A percentile compares a stretch with the other conserved stretches of the same genome.
Conservation (phyloP, 2,888 invertebrate species). For the Mythimna ferrago region DNA sequence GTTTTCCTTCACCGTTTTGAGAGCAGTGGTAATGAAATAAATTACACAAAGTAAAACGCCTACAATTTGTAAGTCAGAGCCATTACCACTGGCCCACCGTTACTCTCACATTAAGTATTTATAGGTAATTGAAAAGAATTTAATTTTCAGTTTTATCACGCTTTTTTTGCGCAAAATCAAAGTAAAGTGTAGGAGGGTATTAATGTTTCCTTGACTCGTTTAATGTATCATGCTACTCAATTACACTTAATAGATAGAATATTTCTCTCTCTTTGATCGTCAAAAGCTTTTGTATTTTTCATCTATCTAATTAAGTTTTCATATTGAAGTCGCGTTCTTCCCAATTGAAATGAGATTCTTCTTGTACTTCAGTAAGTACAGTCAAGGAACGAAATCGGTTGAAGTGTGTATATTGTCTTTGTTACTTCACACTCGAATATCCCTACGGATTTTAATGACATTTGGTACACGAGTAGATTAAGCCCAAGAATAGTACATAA, state of each 20-base stretch:
- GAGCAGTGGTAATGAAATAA: too few relatives aligned
- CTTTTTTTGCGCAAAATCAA: not conserved
- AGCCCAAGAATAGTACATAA: too few relatives aligned
- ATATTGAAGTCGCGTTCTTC: not conserved
- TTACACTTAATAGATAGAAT: not conserved
- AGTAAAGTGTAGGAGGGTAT: not conserved
- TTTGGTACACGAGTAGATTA: too few relatives aligned
- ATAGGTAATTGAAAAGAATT: not conserved
- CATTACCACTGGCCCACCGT: too few relatives aligned
- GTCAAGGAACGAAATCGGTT: not conserved
- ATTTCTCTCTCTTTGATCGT: not conserved
- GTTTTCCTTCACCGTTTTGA: too few relatives aligned
- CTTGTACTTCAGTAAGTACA: not conserved
- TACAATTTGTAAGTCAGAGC: too few relatives aligned
- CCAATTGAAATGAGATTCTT: not conserved
- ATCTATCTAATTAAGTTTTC: constrained; percentile 5
- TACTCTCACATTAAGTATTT: too few relatives aligned
- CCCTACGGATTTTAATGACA: too few relatives aligned
- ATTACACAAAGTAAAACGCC: too few relatives aligned
- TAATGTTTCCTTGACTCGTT: not conserved
- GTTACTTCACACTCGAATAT: too few relatives aligned
- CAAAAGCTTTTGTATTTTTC: not conserved
- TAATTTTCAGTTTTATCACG: not conserved
- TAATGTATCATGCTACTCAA: not conserved
- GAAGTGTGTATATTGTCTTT: too few relatives aligned